These are phyloP conservation scores for Calonectris borealis DNA, from an alignment of 2,113 vertebrate species.

Conservation along the genomic window DNA sequence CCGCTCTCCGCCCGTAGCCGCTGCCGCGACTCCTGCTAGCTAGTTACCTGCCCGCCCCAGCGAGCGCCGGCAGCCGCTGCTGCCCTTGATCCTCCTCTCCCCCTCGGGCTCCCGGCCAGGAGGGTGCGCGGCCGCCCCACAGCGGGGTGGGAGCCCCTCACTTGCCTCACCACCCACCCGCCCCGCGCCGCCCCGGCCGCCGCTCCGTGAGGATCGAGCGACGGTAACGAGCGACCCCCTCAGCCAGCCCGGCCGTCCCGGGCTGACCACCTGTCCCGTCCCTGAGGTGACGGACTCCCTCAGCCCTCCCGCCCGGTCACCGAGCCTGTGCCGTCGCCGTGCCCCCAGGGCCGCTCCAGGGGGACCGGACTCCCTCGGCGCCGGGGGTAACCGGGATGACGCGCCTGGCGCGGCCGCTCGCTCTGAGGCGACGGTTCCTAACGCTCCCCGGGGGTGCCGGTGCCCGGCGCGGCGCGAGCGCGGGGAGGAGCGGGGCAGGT, in stretches of 20 bases:
- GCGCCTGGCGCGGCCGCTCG: background rate
- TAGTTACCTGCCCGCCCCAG: background rate
- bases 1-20: background rate
- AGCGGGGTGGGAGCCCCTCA: background rate
- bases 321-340: background rate
- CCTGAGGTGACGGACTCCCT: background rate
- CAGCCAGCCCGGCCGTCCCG: background rate
- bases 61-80: background rate
- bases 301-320: background rate
- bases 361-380: background rate
- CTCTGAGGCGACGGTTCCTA: background rate
- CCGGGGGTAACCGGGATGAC: background rate
- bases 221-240: background rate
- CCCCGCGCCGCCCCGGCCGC: background rate
- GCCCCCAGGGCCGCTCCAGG: background rate
- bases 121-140: background rate
- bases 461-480: background rate
- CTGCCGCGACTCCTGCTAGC: background rate
- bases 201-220: background rate
- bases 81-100: background rate
- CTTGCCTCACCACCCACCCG: background rate
- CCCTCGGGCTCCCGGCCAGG: background rate
- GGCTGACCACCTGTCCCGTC: background rate
- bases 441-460: background rate
- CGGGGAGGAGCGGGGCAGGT: background rate